Evolutionary conservation across 2,888 invertebrate genomes (phyloP), one percentile per base, ranked within the genome.

Genomic region (Scaptomyza caliginosa): DNA sequence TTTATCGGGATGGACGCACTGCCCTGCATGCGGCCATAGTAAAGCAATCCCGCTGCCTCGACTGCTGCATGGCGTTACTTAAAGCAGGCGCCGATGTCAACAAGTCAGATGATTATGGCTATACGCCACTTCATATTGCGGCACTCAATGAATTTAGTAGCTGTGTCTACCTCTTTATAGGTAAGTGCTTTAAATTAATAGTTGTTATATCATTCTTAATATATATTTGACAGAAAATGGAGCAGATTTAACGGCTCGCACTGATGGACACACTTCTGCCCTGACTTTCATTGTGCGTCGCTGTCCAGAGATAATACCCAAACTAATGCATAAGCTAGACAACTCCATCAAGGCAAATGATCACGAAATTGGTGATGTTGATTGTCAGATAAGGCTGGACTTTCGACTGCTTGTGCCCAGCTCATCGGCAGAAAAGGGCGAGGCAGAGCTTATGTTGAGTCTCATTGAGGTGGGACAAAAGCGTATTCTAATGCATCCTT

Each of bases 341-440:
- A 93, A 94, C 32, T 94, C 96, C 0, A 95, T 96, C 11, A 94
- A 94, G 74, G 93, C 96, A 6, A 95, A 95, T 81, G 96, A 96
- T 83, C 96, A 96, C 81, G 96, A 97, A 89, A 92, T 96, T 21
- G 96, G 96, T 0, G 96, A 97, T 78, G 95, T 96, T 0, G 96
- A 97, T 87, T 96, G 96, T 80, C 96, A 96, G 89, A 92, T 96
- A 2, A 95, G 94, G 89, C 89, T 95, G 49, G 95, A 95, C 87
- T 94, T 93, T 76, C 91, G 92, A 10, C 89, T 94, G 51, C 90
- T 95, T 73, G 93, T 96, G 70, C 94, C 95, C 49, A 87, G 89
- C 10, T 85, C 90, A 0, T 81, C 90, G 0, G 80, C 94, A 39
- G 92, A 93, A 4, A 92, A 94, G 52, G 94, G 95, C 4, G 96